These are phyloP conservation scores for Acromyrmex echinatior DNA, from an alignment of 1,140 invertebrate species.

Conservation along the genomic window DNA sequence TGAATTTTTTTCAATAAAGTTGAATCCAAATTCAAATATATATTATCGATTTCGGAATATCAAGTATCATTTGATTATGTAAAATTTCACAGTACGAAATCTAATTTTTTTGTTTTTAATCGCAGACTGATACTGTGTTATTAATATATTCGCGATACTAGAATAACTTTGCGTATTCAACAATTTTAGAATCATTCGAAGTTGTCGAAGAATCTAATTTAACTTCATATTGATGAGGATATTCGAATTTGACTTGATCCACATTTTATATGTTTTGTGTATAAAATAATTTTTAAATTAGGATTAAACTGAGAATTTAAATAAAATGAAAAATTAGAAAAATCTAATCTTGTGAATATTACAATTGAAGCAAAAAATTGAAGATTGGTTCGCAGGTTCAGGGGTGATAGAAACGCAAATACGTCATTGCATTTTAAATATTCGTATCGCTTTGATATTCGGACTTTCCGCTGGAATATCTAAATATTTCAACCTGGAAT, in stretches of 20 bases:
- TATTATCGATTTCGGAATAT: neutral
- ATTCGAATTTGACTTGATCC: neutral
- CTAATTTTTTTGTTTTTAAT: neutral
- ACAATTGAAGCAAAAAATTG: neutral
- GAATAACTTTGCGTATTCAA: neutral
- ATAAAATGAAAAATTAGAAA: neutral
- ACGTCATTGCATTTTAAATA: neutral
- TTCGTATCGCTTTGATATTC: neutral
- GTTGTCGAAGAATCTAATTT: neutral
- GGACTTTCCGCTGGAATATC: constrained; percentile 5
- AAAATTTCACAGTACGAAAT: neutral
- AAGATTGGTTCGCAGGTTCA: neutral
- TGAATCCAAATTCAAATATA: neutral
- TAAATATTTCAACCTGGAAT: constrained; percentile 29
- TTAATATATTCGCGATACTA: neutral
- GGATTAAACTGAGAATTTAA: neutral
- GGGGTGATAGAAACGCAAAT: constrained; percentile 9
- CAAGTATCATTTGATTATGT: neutral
- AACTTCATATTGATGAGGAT: neutral
- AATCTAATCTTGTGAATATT: neutral
- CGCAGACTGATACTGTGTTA: too few species aligned
- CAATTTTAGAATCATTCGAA: neutral
- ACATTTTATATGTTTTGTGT: neutral
- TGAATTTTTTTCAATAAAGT: neutral
- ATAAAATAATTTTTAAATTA: neutral